Evolutionary conservation across 2,797 vertebrate genomes (phyloP), one percentile per base, ranked within the genome.

Genomic region (Tympanoctomys barrerae): DNA sequence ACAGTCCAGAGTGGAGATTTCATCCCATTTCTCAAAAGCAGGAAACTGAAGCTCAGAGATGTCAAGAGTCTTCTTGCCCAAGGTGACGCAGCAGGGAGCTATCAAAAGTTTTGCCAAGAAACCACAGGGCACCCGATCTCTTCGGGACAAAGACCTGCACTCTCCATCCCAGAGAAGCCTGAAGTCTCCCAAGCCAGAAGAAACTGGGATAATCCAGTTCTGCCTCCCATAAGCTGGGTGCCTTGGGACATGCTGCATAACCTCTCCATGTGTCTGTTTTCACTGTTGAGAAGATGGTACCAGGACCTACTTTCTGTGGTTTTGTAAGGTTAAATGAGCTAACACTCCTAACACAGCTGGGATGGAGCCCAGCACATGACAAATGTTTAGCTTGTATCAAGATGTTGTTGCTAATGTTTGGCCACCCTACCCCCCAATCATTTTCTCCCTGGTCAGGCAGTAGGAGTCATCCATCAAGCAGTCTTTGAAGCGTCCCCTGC

Each of bases 41-140:
- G 46, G n/a, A 92, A 75, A 31, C 19, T 61, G 52, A 77, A 81
- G 5, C 77, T 93, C 78, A 95, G 93, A 90, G 28, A 90, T 22
- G 54, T 21, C 52, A 49, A 73, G 31, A 79, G 14, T 26, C n/a
- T 94, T 73, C 39, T 94, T 78, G 5, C 39, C 82, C 70, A 88
- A 97, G 86, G 52, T 54, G 31, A 75, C 73, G 59, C 16, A 71
- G 71, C 68, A 94, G 9, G 24, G 36, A 89, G 49, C 73, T 54
- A 73, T 6, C 31, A 26, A 33, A 87, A 90, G 79, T 5, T 36
- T 33, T 89, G 42, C 59, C 52, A 61, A 78, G 36, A 33, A 52
- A 62, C 62, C 49, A 52, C 13, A 64, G 36, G 7, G 11, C 24
- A 10, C 11, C 13, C 24, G 39, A 52, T 49, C 42, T 70, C 39